Base-by-base conservation (phyloP, 2,888 invertebrate genomes). In the Chrysolina oricalcia region DNA sequence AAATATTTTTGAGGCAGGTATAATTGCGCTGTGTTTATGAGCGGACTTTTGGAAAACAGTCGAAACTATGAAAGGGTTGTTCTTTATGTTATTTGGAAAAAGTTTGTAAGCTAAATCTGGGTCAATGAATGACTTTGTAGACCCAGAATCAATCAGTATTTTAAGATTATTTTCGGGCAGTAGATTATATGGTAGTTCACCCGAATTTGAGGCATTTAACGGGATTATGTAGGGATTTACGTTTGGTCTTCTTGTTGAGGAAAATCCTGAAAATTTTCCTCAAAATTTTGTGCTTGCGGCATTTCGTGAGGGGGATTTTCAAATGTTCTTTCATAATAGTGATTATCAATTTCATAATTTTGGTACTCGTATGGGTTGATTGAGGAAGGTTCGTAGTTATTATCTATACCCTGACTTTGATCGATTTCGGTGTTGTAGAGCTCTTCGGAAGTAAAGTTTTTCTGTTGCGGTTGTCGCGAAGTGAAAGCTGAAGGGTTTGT, bases 91-190 rank as follows among this genome's bases (percentile, higher is more conserved):
- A 67, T 79, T 69, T 65, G 70, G 48, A 53, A 48, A 79, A 27
- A 50, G 62, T 46, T 74, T 59, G 27, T 65, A 43, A 35, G 64
- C 75, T 11, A 78, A 13, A 41, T 78, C 23, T 19, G 71, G 74
- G n/a, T 78, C 68, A 10, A 79, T 71, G 23, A 79, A 78, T 17
- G 75, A 78, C 69, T 77, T 78, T 23, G 75, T 78, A 0, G 72
- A 73, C 19, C 73, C 79, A n/a, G 74, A 41, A 66, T 78, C 78
- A n/a, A 77, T 71, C 48, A 77, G 46, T 13, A 74, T 17, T 67
- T 77, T 78, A 5, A 77, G 15, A 64, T 77, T 77, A 21, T 67
- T 21, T 67, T 78, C 76, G 1, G 76, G 73, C 11, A 74, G 46
- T 9, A 77, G 41, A 6, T 77, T 75, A 59, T 75, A 75, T 11